phyloP scores from a whole-genome alignment of 2,113 vertebrate genomes.

The Callaeas wilsoni region DNA sequence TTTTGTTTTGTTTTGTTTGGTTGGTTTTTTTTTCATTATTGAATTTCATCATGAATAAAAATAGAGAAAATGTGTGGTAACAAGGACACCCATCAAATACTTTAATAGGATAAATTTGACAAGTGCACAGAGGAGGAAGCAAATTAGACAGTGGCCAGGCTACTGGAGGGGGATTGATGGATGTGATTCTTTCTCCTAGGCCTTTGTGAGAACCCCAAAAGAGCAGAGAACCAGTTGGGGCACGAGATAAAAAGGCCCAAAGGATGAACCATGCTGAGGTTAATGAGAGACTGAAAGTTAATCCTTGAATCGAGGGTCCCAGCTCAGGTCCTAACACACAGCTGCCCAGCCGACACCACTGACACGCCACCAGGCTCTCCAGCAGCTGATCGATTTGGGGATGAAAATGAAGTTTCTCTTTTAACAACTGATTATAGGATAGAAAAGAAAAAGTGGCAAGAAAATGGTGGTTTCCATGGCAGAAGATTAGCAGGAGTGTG shows the following conservation, averaged over 20 bases:
- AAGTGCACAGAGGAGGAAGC: background rate
- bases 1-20: background rate
- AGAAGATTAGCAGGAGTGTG: background rate
- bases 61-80: background rate
- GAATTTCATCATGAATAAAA: background rate
- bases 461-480: background rate
- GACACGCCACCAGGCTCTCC: background rate
- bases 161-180: background rate
- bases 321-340: background rate
- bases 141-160: background rate
- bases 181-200: background rate
- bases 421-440: background rate
- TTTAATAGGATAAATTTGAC: background rate
- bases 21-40: background rate
- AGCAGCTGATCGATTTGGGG: background rate
- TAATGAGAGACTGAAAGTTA: background rate
- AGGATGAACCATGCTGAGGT: background rate
- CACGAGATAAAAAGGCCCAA: background rate
- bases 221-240: background rate
- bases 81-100: background rate
- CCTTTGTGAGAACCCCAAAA: background rate
- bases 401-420: background rate
- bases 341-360: background rate
- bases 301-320: accelerated
- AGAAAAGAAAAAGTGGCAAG: background rate